Conservation (phyloP, 2,113 vertebrate species). For the Hippotragus niger region DNA sequence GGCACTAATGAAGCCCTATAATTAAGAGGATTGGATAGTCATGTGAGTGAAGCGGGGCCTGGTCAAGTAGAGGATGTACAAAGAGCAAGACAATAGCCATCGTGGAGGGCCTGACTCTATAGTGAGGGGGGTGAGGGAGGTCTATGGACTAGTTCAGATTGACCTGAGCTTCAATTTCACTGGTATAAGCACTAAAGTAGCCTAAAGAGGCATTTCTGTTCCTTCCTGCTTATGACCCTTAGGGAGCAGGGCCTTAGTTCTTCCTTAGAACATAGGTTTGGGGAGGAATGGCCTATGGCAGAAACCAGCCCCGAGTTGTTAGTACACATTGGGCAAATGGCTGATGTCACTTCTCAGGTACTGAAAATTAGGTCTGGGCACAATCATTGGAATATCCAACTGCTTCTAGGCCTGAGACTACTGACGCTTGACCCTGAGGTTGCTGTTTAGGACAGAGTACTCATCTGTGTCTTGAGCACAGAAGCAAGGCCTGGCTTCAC, state of each 20-base stretch:
- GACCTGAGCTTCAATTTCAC: background rate
- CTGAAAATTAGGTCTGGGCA: background rate
- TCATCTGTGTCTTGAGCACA: background rate
- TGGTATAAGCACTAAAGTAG: background rate
- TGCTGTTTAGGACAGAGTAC: background rate
- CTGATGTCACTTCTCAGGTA: constrained; percentile 18
- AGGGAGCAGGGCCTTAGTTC: background rate
- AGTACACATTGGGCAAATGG: background rate
- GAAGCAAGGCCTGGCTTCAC: constrained; percentile 71
- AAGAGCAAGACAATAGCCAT: background rate
- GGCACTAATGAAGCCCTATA: background rate
- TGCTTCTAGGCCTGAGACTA: constrained; percentile 65
- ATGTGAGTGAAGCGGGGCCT: background rate
- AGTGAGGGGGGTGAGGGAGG: background rate
- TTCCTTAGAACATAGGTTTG: background rate
- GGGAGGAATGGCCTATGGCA: background rate
- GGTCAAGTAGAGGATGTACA: background rate
- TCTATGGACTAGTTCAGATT: background rate
- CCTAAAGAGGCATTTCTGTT: background rate
- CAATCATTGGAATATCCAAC: constrained; percentile 46
- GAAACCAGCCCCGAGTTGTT: background rate
- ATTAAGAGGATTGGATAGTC: background rate
- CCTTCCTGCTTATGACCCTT: background rate
- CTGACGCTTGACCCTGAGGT: constrained; percentile 49
- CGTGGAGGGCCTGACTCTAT: background rate